phyloP scores from a whole-genome alignment of 2,113 vertebrate genomes.

The Lampris megalopsis region DNA sequence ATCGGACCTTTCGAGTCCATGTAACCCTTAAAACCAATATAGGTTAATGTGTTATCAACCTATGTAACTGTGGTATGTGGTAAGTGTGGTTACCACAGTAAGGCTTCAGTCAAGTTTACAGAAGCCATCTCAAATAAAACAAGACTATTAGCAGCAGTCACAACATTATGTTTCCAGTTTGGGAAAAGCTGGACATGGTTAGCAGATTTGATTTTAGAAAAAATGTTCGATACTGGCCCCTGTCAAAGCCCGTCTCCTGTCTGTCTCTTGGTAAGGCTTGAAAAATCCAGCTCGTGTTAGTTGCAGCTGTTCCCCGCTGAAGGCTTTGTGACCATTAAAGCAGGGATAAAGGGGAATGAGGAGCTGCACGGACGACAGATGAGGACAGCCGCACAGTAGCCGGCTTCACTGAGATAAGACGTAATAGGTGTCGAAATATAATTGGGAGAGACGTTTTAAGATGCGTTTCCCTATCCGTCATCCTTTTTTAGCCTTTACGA shows the following conservation, averaged over 20 bases:
- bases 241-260: no score
- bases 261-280: not conserved
- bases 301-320: not conserved
- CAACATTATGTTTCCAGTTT: no score
- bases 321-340: not conserved
- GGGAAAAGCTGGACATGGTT: no score
- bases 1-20: not conserved
- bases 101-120: not conserved
- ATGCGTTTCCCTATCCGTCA: not conserved
- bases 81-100: no score
- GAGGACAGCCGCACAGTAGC: not conserved
- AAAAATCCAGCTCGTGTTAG: not conserved
- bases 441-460: conserved; percentile 21
- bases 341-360: not conserved
- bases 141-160: no score
- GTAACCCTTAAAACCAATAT: not conserved
- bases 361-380: conserved; percentile 1
- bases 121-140: not conserved
- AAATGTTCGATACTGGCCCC: not conserved
- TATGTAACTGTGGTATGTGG: no score
- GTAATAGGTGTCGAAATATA: conserved; percentile 22
- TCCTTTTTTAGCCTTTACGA: not conserved
- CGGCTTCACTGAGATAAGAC: conserved; percentile 10
- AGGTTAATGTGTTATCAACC: no score
- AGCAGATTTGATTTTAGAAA: no score